Evolutionary conservation across 2,113 vertebrate genomes (phyloP).

Genomic region (Leucopsar rothschildi): DNA sequence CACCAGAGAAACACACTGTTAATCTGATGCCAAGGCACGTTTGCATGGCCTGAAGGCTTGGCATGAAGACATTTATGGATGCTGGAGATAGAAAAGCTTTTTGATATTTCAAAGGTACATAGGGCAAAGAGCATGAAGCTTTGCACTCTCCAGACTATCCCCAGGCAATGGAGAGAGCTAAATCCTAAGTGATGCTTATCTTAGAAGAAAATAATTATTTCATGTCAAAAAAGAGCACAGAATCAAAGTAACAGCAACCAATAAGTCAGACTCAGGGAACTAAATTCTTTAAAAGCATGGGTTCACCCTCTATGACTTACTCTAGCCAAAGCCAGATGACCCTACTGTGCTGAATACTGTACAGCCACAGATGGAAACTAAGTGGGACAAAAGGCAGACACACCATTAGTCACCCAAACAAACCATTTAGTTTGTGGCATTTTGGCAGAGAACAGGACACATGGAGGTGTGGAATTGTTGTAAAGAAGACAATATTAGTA

Average conservation of each 20-base stretch:
- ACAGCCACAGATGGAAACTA: background rate
- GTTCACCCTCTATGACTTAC: background rate
- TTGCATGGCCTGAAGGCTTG: background rate
- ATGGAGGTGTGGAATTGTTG: background rate
- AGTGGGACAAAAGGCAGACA: background rate
- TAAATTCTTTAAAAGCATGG: background rate
- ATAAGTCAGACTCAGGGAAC: background rate
- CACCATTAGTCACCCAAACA: background rate
- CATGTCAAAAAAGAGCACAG: background rate
- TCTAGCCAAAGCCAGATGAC: background rate
- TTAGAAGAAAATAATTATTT: background rate
- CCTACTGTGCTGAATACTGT: background rate
- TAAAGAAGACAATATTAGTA: background rate
- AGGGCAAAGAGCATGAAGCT: background rate
- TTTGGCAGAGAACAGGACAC: background rate
- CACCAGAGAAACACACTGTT: background rate
- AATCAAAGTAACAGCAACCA: background rate
- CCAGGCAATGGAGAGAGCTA: background rate
- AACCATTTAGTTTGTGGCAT: background rate
- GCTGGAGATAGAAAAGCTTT: background rate
- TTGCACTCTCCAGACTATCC: background rate
- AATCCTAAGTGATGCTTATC: background rate
- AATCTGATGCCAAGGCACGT: background rate
- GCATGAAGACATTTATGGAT: background rate
- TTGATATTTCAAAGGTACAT: background rate